These are phyloP conservation scores for Arctocebus calabarensis DNA, from an alignment of 2,797 vertebrate genomes.

Conservation along the genomic window DNA sequence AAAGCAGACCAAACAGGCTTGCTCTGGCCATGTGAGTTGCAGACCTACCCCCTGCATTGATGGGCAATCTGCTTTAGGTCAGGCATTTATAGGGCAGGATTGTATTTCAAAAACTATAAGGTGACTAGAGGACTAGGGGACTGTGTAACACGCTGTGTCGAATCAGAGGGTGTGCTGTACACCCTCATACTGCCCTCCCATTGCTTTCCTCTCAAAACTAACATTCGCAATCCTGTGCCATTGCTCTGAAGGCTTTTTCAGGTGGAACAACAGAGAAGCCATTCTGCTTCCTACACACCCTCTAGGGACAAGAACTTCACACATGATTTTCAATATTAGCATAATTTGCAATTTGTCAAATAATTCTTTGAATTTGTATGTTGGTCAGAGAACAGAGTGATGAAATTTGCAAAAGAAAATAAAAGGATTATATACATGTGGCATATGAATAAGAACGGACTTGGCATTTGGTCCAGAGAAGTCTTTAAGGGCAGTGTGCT, in stretches of 20 bases:
- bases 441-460: background rate
- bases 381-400: background rate
- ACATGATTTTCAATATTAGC: background rate
- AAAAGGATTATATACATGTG: background rate
- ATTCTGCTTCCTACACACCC: background rate
- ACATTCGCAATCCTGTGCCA: background rate
- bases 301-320: background rate
- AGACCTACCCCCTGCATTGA: background rate
- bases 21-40: background rate
- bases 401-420: background rate
- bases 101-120: background rate
- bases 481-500: background rate
- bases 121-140: background rate
- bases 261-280: background rate
- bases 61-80: background rate
- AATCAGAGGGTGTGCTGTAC: background rate
- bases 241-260: background rate
- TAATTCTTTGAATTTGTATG: background rate
- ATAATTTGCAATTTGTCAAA: background rate
- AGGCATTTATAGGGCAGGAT: background rate
- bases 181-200: background rate
- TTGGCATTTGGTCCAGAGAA: background rate
- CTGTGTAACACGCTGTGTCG: accelerated
- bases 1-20: background rate
- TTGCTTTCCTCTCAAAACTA: background rate